phyloP scores from a whole-genome alignment of 2,113 vertebrate genomes.

The Typhlomys cinereus region DNA sequence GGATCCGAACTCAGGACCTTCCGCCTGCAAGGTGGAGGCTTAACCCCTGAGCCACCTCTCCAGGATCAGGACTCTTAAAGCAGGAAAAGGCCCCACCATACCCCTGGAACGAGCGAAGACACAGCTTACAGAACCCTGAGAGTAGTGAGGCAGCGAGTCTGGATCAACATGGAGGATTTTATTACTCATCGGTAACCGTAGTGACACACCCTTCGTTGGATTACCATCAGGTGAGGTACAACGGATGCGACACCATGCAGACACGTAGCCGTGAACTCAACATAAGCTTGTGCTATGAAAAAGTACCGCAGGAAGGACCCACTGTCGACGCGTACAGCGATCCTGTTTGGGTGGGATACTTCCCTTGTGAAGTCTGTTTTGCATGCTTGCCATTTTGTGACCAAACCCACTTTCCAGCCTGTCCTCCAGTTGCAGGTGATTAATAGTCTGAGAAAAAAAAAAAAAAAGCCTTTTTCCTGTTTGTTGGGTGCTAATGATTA shows the following conservation, averaged over 20 bases:
- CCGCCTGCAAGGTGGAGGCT: too few relatives aligned
- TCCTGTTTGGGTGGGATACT: constrained; percentile 68
- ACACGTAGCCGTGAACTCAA: constrained; percentile 85
- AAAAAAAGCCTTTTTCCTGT: background rate
- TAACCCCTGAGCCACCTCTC: too few relatives aligned
- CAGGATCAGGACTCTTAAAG: background rate
- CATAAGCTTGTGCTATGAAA: constrained; percentile 87
- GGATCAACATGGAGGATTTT: constrained; percentile 14
- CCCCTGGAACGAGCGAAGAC: background rate
- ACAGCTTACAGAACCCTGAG: background rate
- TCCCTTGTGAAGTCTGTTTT: constrained; percentile 16
- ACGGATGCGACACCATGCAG: constrained; percentile 89
- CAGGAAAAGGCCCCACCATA: background rate
- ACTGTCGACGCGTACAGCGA: constrained; percentile 74
- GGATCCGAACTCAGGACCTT: too few relatives aligned
- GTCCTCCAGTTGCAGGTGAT: background rate
- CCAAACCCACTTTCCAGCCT: constrained; percentile 5
- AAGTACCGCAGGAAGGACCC: constrained; percentile 83
- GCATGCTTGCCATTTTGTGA: constrained; percentile 47
- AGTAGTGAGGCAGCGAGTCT: background rate
- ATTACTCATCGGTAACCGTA: constrained; percentile 34
- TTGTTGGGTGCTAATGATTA: constrained; percentile 26
- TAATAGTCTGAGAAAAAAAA: constrained; percentile 18
- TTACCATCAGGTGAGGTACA: constrained; percentile 81
- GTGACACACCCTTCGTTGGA: constrained; percentile 58